Base-by-base conservation (phyloP, 2,888 invertebrate genomes). In the Gibbula magus region DNA sequence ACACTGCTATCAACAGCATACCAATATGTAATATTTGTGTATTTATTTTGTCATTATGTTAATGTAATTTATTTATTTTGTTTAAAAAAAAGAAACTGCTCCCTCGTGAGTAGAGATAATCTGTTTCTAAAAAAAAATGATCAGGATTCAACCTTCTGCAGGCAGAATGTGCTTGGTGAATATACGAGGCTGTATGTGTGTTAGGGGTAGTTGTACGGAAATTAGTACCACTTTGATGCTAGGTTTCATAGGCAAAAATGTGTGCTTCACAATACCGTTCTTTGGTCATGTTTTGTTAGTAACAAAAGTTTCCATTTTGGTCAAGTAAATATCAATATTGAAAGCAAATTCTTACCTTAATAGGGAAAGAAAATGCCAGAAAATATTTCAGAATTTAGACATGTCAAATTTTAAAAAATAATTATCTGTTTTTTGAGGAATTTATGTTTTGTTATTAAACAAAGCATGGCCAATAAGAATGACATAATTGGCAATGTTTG, bases 51-150 rank as follows among this genome's bases (percentile, higher is more conserved):
- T 35, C 39, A 18, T 20, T 70, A 70, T 70, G 18, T 70, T 70
- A 39, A 70, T 70, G 70, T 70, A 70, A 32, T 70, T 70, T 70
- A 70, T 70, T 70, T 70, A 70, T 70, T 70, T 70, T 70, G 70
- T 35, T 70, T 22, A 22, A 56, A 56, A 20, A 56, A 70, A 70
- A n/a, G n/a, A 25, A 70, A 70, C 35, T 70, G 32, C 29, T 32
- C 70, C n/a, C 13, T n/a, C 39, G 35, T n/a, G 20, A 29, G 70
- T 35, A 39, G 70, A 18, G 35, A 70, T 18, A 32, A 35, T 16
- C 13, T 61, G 29, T 61, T 61, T 61, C n/a, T 25, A 29, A 29
- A 54, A 20, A 54, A 61, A 61, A 70, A 70, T 35, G 20, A 32
- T 20, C 29, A 35, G 13, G 70, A 20, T 20, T 32, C 20, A 35